Percentiles rank a stretch among this genome's conserved stretches.
Evolutionary conservation across 2,113 vertebrate species (phyloP).

Genomic region (Falcunculus frontatus): DNA sequence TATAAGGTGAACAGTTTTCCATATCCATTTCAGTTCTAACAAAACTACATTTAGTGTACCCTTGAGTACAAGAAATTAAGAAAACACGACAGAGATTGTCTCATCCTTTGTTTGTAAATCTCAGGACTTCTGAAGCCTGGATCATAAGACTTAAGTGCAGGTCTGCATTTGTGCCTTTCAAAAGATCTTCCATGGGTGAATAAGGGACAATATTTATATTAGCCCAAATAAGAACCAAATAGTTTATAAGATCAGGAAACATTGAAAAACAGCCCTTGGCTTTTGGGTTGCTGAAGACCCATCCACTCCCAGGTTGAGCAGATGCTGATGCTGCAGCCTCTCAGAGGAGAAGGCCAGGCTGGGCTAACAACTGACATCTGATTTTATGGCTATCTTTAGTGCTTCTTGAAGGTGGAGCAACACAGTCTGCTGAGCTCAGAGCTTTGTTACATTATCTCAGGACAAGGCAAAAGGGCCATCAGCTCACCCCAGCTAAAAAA

Average conservation of each 20-base stretch:
- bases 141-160: neutral
- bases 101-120: neutral
- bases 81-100: neutral
- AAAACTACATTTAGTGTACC: neutral
- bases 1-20: neutral
- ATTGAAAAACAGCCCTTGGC: neutral
- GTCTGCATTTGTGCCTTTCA: neutral
- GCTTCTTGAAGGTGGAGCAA: neutral
- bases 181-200: neutral
- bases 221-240: neutral
- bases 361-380: neutral
- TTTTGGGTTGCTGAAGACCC: neutral
- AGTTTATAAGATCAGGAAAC: neutral
- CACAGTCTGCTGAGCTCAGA: neutral
- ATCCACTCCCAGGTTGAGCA: neutral
- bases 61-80: neutral
- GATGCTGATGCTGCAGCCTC: neutral
- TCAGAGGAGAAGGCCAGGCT: neutral
- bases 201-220: neutral
- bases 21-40: neutral
- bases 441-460: neutral
- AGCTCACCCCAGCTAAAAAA: neutral
- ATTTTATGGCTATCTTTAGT: neutral
- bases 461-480: neutral
- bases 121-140: neutral